Percentiles rank a stretch among this genome's conserved stretches.
These are phyloP conservation scores for Corvus cornix DNA, from an alignment of 2,113 vertebrate species.

Conservation along the genomic window DNA sequence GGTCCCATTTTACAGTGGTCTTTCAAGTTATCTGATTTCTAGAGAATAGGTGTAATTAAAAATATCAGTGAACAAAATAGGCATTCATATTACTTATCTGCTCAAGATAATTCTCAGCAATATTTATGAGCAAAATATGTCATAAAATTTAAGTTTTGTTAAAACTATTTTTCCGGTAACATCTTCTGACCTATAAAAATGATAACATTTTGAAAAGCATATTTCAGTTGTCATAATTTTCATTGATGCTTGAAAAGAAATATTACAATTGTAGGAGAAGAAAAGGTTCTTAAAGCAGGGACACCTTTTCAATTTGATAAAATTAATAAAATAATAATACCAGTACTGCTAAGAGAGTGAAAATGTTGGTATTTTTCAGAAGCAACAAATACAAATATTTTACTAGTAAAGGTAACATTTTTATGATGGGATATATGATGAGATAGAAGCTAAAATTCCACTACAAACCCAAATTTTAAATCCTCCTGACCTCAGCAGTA, in stretches of 20 bases:
- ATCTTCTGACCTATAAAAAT: neutral
- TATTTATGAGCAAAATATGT: neutral
- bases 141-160: neutral
- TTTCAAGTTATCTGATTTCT: neutral
- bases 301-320: neutral
- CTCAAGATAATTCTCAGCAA: neutral
- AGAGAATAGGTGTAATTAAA: neutral
- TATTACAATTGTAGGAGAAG: neutral
- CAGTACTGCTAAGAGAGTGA: neutral
- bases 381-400: neutral
- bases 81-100: neutral
- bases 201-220: neutral
- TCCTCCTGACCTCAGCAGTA: neutral
- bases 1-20: neutral
- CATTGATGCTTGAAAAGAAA: neutral
- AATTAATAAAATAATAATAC: neutral
- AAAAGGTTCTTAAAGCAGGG: neutral
- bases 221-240: neutral
- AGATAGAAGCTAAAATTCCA: neutral
- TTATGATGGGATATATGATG: neutral
- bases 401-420: neutral
- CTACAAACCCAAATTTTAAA: neutral
- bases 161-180: neutral
- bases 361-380: neutral
- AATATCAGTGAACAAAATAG: neutral